Base-by-base conservation (phyloP, 1,140 invertebrate genomes). In the Thaumetopoea pityocampa region DNA sequence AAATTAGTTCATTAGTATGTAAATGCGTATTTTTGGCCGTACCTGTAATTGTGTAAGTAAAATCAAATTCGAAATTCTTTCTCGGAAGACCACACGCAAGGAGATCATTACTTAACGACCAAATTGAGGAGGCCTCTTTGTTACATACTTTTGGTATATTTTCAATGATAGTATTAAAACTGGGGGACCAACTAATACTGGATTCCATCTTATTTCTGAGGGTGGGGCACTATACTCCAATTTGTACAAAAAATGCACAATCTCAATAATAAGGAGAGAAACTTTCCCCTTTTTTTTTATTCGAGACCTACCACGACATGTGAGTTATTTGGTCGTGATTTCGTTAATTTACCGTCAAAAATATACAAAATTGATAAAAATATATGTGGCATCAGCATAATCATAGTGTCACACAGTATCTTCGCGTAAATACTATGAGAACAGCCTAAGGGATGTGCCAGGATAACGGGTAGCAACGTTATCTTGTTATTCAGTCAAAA, bases 1-100 rank as follows among this genome's bases (percentile, higher is more conserved):
- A 49, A 55, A 57, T 51, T 60, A 64, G 41, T 53, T 49, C 46
- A 45, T 63, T 63, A 58, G 40, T 42, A 68, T 65, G 59, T 49
- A 53, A 60, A 60, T 56, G 24, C 33, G 45, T 29, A 37, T 51
- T 45, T 43, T 46, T 37, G 47, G 20, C 45, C 20, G 28, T 53
- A 34, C 28, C 19, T 34, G 22, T 58, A 65, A 61, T 61, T 60
- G 41, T 59, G 23, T 54, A 45, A 23, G 34, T 42, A 43, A 59
- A 55, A 61, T 54, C 47, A 41, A 48, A 53, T 58, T 47, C 38
- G 45, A 52, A 43, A 51, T 53, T 60, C 28, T 33, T 47, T 36
- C 27, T 41, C 23, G 33, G 35, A 52, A 54, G 67, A 67, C 63
- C 67, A 67, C 67, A 64, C 60, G 57, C 57, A 29, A 51, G 34